These are phyloP conservation scores for Pseudanteris insignis DNA, from an alignment of 2,888 invertebrate species.

Conservation along the genomic window DNA sequence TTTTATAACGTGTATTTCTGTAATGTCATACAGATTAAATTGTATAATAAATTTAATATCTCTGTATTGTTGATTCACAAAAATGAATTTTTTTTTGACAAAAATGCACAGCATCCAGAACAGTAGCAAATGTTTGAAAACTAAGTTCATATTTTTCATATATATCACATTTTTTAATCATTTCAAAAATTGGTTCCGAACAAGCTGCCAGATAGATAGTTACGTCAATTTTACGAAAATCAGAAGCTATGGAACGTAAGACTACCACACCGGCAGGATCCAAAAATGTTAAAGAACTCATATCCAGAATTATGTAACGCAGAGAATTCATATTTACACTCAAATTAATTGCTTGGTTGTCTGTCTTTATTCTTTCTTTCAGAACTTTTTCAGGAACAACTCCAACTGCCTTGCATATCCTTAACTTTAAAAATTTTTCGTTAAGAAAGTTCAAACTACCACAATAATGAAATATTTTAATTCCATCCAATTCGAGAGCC, in stretches of 20 bases:
- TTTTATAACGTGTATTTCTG: no score
- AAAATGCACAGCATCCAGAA: slow-evolving; percentile 73
- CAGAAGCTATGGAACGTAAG: slow-evolving; percentile 69
- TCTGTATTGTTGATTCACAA: no score
- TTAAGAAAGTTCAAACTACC: slow-evolving; percentile 78
- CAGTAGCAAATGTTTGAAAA: slow-evolving; percentile 70
- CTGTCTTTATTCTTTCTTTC: slow-evolving; percentile 62
- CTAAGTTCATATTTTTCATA: slow-evolving; percentile 60
- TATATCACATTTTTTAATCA: slow-evolving; percentile 61
- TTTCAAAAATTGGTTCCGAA: slow-evolving; percentile 64
- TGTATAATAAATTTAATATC: no score
- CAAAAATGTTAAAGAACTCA: slow-evolving; percentile 72
- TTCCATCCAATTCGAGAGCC: slow-evolving; percentile 68
- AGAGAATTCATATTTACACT: slow-evolving; percentile 49
- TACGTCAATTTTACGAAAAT: slow-evolving; percentile 69
- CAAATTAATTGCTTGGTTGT: slow-evolving; percentile 53
- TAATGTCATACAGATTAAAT: no score
- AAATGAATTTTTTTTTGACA: slow-evolving; percentile 47
- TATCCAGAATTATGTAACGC: slow-evolving; percentile 70
- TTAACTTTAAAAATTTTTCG: slow-evolving; percentile 69
- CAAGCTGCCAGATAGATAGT: slow-evolving; percentile 70
- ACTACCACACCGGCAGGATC: slow-evolving; percentile 73
- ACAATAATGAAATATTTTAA: slow-evolving; percentile 76
- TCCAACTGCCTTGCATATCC: slow-evolving; percentile 69
- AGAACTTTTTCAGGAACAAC: slow-evolving; percentile 68